phyloP scores from a whole-genome alignment of 2,797 vertebrate genomes.

The Platyrinchus mystaceus region DNA sequence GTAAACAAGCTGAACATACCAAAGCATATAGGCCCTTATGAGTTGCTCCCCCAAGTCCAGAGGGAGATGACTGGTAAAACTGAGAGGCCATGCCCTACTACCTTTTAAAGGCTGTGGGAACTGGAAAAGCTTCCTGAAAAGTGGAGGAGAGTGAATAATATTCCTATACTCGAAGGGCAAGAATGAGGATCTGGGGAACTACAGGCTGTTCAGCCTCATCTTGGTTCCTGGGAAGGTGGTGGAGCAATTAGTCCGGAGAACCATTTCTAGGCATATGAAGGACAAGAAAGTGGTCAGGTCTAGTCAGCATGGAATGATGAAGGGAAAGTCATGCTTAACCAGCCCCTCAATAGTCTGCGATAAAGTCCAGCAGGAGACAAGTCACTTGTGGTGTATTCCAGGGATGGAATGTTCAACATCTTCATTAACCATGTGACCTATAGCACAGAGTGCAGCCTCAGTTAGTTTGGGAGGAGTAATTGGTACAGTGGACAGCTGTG shows the following conservation, averaged over 20 bases:
- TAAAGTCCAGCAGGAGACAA: neutral
- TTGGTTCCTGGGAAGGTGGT: neutral
- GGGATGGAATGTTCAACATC: neutral
- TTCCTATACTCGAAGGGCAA: neutral
- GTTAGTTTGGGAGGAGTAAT: neutral
- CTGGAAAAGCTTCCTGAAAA: neutral
- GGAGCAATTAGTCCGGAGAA: neutral
- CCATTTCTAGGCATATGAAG: neutral
- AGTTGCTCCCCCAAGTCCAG: neutral
- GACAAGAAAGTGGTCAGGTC: neutral
- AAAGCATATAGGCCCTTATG: neutral
- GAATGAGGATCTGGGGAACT: neutral
- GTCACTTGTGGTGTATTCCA: neutral
- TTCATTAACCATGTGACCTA: neutral
- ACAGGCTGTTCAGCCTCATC: neutral
- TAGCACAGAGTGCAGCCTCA: neutral
- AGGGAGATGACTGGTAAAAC: neutral
- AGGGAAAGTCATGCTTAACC: neutral
- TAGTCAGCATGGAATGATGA: neutral
- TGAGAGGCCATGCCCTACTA: neutral
- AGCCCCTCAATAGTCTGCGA: neutral
- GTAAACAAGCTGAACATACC: neutral
- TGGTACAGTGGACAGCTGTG: neutral
- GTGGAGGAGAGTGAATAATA: neutral
- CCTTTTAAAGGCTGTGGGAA: neutral